A percentile compares a stretch with the other conserved stretches of the same genome.
Evolutionary conservation across 2,113 vertebrate species (phyloP).

Genomic region (Gasterosteus nipponicus): DNA sequence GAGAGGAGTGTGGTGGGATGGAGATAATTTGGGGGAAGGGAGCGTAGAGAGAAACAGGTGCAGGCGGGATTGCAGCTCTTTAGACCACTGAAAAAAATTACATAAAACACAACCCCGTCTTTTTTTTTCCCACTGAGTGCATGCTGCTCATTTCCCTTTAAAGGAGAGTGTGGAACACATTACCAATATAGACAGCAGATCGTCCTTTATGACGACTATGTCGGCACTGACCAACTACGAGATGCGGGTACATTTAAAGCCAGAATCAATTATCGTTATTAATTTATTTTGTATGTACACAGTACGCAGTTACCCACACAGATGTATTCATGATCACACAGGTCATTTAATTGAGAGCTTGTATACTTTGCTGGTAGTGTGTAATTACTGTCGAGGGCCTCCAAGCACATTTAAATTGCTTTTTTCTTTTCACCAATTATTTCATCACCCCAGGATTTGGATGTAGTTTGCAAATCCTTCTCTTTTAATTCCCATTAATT

Average conservation of each 20-base stretch:
- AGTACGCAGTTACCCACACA: constrained; percentile 39
- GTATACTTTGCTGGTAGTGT: constrained; percentile 51
- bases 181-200: constrained; percentile 45
- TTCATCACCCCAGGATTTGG: constrained; percentile 39
- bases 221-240: constrained; percentile 30
- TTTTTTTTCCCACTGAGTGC: constrained; percentile 48
- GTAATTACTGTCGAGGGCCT: constrained; percentile 71
- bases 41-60: constrained; percentile 35
- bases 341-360: constrained; percentile 54
- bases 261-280: constrained; percentile 69
- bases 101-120: constrained; percentile 60
- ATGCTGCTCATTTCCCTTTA: constrained; percentile 55
- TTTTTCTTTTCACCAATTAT: constrained; percentile 63
- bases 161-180: constrained; percentile 26
- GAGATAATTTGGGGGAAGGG: constrained; percentile 49
- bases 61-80: constrained; percentile 26
- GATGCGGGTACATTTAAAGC: constrained; percentile 51
- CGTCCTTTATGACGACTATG: constrained; percentile 37
- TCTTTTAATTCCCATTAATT: constrained; percentile 16
- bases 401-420: constrained; percentile 72
- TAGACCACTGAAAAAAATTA: constrained; percentile 46
- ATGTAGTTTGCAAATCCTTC: constrained; percentile 17
- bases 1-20: constrained; percentile 58
- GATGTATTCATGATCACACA: constrained; percentile 52
- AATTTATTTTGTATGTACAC: constrained; percentile 64